Evolutionary conservation across 2,797 vertebrate species (phyloP), one percentile per base, ranked within the genome.

Genomic region (Brotula barbata): DNA sequence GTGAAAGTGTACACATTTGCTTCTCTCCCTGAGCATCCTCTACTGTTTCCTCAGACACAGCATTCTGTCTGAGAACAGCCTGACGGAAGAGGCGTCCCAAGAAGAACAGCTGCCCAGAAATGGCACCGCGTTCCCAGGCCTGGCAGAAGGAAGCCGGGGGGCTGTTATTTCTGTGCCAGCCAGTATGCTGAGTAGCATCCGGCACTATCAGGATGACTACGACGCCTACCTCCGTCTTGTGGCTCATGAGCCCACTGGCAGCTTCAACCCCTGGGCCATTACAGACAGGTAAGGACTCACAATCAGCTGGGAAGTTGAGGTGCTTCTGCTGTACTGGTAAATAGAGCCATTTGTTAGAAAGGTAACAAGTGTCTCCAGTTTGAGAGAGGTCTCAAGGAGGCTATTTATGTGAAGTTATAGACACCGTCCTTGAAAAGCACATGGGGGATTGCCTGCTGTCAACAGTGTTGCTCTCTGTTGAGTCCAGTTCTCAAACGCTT

Each of bases 261-360:
- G 78, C 73, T 95, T 98, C 52, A 72, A 94, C 73, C 94, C 95
- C 2, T 96, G 95, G 94, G 85, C 88, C 19, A 78, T 95, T 14
- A 90, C 93, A 39, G 91, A 97, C 78, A 94, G 95, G 96, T 99
- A 88, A 79, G 21, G 14, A 22, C 3, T 7, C 5, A n/a, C n/a
- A n/a, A n/a, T n/a, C n/a, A n/a, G n/a, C n/a, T n/a, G n/a, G n/a
- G n/a, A n/a, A n/a, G n/a, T n/a, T n/a, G n/a, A n/a, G n/a, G n/a
- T n/a, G n/a, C n/a, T n/a, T n/a, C n/a, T n/a, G 25, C 25, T 28
- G 25, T 28, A 28, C 4, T 28, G n/a, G n/a, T n/a, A n/a, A n/a
- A n/a, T n/a, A n/a, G n/a, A n/a, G n/a, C n/a, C n/a, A n/a, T n/a
- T n/a, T n/a, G n/a, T n/a, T n/a, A n/a, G n/a, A 8, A n/a, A n/a